Percentiles rank a stretch among this genome's conserved stretches.
Evolutionary conservation across 2,113 vertebrate genomes (phyloP).

Genomic region (Promerops cafer): DNA sequence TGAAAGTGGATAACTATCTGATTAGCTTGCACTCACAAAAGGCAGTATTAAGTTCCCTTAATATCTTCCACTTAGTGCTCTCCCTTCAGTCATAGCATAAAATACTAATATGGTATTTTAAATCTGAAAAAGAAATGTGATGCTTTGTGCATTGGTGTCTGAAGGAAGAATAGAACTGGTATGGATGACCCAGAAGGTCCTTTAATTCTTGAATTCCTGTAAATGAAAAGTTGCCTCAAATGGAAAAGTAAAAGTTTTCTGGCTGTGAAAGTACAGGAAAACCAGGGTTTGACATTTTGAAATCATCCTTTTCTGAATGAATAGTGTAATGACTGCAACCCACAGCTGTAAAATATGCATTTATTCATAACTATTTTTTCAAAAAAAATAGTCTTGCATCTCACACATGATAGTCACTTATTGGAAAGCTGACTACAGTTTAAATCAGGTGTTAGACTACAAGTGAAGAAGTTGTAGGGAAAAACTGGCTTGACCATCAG

Average conservation of each 20-base stretch:
- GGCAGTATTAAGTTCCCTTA: neutral
- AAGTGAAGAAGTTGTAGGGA: neutral
- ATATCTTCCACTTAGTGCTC: neutral
- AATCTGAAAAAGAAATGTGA: neutral
- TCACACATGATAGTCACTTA: neutral
- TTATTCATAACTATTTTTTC: neutral
- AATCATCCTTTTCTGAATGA: neutral
- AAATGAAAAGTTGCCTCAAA: neutral
- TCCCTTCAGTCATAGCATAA: neutral
- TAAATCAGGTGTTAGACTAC: neutral
- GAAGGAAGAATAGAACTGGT: neutral
- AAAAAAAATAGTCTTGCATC: neutral
- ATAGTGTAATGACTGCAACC: neutral
- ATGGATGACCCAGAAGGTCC: neutral
- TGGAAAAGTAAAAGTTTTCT: neutral
- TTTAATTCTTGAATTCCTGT: neutral
- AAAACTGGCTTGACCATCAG: neutral
- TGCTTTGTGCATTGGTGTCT: neutral
- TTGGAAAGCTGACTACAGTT: neutral
- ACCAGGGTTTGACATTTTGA: neutral
- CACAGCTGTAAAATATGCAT: neutral
- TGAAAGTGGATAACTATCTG: neutral
- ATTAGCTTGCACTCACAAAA: slow-evolving; percentile 7
- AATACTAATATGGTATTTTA: neutral
- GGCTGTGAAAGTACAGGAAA: neutral